Percentiles rank a stretch among this genome's conserved stretches.
phyloP scores from a whole-genome alignment of 2,113 vertebrate species.

The Cygnus atratus region DNA sequence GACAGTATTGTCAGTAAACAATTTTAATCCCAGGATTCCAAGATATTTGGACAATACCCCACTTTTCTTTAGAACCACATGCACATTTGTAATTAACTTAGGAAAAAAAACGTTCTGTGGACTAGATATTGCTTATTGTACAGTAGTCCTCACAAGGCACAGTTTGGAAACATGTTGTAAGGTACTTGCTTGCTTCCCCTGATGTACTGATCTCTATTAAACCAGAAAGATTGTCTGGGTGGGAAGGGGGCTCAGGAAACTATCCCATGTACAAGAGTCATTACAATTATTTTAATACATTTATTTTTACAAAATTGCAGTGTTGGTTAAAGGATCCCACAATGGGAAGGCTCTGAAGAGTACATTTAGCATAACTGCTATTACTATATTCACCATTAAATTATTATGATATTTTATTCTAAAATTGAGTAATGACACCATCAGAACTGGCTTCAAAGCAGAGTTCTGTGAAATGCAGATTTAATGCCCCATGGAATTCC shows the following conservation, averaged over 20 bases:
- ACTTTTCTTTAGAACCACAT: background rate
- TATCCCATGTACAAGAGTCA: background rate
- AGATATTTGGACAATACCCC: background rate
- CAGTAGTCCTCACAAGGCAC: accelerated
- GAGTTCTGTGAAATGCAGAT: background rate
- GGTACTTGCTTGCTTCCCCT: background rate
- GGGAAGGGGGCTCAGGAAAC: background rate
- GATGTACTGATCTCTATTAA: background rate
- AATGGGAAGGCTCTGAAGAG: background rate
- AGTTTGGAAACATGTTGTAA: background rate
- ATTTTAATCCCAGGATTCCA: background rate
- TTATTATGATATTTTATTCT: background rate
- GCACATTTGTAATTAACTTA: background rate
- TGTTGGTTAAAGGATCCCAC: background rate
- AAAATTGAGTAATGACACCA: background rate
- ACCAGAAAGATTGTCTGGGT: background rate
- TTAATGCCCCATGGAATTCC: background rate
- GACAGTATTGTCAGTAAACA: background rate
- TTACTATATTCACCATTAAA: background rate
- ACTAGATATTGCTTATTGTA: background rate
- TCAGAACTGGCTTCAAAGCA: background rate
- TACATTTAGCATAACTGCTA: background rate
- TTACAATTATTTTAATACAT: background rate
- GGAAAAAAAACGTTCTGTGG: background rate
- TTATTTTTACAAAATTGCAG: background rate